Base-by-base conservation (phyloP, 2,888 invertebrate species). In the Zeuzera pyrina region DNA sequence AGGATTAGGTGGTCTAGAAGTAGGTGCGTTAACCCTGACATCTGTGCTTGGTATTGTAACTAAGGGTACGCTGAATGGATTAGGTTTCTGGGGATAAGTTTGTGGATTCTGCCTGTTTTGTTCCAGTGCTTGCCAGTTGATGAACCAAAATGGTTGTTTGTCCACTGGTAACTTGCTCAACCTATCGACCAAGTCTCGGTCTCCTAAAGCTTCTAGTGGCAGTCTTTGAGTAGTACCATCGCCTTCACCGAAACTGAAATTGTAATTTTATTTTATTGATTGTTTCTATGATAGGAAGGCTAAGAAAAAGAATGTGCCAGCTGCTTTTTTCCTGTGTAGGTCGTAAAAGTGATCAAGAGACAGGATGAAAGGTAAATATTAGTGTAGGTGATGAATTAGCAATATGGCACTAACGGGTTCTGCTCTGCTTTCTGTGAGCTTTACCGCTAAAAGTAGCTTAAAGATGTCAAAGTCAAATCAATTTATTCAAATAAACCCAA, bases 111-210 rank as follows among this genome's bases (percentile, higher is more conserved):
- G 47, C 10, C 87, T 74, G 5, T 87, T 73, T 0, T 74, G 85
- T 54, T 91, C 89, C 6, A 89, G 83, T 0, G 87, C 87, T 45
- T 88, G 83, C 63, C 89, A 88, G 57, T 92, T 92, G 31, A 91
- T 56, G 37, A 87, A 85, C 91, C 91, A 91, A 65, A 90, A 92
- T 0, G 92, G 92, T 40, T 88, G 87, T 26, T 89, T 74, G 41
- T 91, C 90, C 31, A 84, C 58, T 0, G 91, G 91, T 61, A 89
- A 84, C 21, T 84, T 78, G 52, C 86, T 87, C 15, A 91, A 70
- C n/a, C 87, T 69, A 24, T 90, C 84, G 0, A 91, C 72, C 2
- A 89, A 63, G 2, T 86, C 81, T 26, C 61, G 59, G 49, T 92
- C 89, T 1, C 90, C 90, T 19, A 84, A 76, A 0, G 91, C 91